phyloP scores from a whole-genome alignment of 2,888 invertebrate genomes.

The Sinelater perroti region DNA sequence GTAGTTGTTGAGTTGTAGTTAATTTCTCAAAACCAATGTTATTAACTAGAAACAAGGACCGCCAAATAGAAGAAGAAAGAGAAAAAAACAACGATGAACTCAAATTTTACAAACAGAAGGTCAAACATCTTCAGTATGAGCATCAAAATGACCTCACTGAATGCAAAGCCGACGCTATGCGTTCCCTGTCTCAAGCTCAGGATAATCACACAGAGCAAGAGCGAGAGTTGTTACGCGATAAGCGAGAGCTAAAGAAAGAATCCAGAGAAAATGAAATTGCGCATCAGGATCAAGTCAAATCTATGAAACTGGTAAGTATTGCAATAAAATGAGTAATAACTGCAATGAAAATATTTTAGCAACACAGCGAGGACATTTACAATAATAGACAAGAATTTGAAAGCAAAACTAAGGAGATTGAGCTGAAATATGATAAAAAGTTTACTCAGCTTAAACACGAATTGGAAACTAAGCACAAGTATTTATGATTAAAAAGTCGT shows the following conservation, averaged over 20 bases:
- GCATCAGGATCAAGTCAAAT: constrained; percentile 76
- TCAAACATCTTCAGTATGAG: constrained; percentile 92
- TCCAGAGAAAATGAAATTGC: constrained; percentile 75
- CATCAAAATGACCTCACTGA: constrained; percentile 87
- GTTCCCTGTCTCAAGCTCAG: constrained; percentile 82
- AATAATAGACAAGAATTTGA: constrained; percentile 72
- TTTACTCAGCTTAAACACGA: constrained; percentile 76
- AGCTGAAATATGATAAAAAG: constrained; percentile 78
- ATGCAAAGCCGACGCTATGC: constrained; percentile 83
- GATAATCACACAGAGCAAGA: constrained; percentile 84
- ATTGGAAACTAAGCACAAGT: constrained; percentile 71
- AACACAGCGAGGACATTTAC: constrained; percentile 63
- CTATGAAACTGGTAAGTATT: constrained; percentile 70
- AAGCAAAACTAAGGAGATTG: constrained; percentile 72
- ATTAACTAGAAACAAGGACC: constrained; percentile 73
- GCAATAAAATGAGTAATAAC: too few relatives aligned
- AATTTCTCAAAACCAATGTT: not conserved
- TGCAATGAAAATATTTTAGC: constrained; percentile 41
- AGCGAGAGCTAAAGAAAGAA: constrained; percentile 71
- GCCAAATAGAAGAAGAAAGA: constrained; percentile 87
- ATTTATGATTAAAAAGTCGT: constrained; percentile 1
- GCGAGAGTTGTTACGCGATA: constrained; percentile 77
- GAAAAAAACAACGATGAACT: constrained; percentile 88
- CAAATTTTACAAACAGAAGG: constrained; percentile 90
- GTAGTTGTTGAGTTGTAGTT: not conserved